Percentiles rank a stretch among this genome's conserved stretches.
phyloP scores from a whole-genome alignment of 2,888 invertebrate genomes.

The Thereva nobilitata region DNA sequence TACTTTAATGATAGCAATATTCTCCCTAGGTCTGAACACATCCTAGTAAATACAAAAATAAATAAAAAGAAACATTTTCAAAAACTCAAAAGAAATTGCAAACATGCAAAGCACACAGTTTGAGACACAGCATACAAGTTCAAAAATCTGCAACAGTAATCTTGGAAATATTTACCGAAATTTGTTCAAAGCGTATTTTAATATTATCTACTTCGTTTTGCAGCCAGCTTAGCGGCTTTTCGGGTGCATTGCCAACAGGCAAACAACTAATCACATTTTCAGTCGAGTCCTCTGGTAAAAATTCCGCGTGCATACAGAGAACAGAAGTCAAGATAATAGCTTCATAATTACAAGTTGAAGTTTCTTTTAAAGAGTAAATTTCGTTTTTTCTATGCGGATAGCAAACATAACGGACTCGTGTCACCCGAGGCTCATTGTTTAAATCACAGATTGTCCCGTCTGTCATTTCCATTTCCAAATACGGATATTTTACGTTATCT shows the following conservation, averaged over 20 bases:
- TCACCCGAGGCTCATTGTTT: slow-evolving; percentile 79
- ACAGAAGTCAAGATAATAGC: slow-evolving; percentile 83
- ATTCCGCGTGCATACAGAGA: slow-evolving; percentile 88
- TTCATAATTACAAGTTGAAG: slow-evolving; percentile 93
- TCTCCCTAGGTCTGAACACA: slow-evolving; percentile 61
- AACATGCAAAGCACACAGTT: slow-evolving; percentile 7
- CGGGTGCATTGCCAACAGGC: slow-evolving; percentile 68
- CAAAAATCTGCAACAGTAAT: neutral
- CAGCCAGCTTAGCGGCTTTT: slow-evolving; percentile 73
- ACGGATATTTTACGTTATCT: slow-evolving; percentile 87
- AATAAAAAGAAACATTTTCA: slow-evolving; percentile 40
- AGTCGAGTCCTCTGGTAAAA: slow-evolving; percentile 75
- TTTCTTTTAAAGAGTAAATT: slow-evolving; percentile 90
- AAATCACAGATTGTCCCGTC: slow-evolving; percentile 93
- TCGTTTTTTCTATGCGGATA: slow-evolving; percentile 87
- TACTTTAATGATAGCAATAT: slow-evolving; percentile 64
- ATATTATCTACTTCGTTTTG: slow-evolving; percentile 74
- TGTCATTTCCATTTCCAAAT: slow-evolving; percentile 81
- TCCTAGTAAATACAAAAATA: slow-evolving; percentile 46
- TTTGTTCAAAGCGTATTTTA: slow-evolving; percentile 67
- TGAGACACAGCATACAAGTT: neutral
- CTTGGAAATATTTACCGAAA: slow-evolving; percentile 58
- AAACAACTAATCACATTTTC: slow-evolving; percentile 78
- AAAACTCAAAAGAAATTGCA: neutral
- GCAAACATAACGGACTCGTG: slow-evolving; percentile 86